Evolutionary conservation across 2,888 invertebrate species (phyloP).

Genomic region (Uropetala carovei): DNA sequence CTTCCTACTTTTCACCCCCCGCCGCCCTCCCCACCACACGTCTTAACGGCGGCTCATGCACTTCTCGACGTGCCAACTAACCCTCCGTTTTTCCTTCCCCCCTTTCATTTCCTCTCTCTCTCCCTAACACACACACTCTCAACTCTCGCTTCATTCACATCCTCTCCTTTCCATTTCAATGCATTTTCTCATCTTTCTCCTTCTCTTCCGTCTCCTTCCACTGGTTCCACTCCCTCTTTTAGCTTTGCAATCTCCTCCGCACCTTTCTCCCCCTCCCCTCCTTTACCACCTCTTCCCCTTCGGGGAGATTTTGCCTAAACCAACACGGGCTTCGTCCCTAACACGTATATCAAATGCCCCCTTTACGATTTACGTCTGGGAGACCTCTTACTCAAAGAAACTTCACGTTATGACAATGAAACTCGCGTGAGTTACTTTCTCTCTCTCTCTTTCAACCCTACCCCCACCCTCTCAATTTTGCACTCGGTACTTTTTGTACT

Average conservation of each 20-base stretch:
- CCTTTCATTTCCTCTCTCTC: not conserved
- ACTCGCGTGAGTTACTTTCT: not conserved
- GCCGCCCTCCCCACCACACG: not conserved
- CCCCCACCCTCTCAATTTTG: not conserved
- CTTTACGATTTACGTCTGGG: not conserved
- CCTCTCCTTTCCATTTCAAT: not conserved
- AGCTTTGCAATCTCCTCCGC: not conserved
- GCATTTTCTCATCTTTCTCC: constrained; percentile 25
- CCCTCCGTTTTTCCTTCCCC: not conserved
- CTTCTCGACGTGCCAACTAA: not conserved
- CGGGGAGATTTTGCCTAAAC: not conserved
- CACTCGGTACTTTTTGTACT: not conserved
- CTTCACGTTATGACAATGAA: not conserved
- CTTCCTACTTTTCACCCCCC: not conserved
- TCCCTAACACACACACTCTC: not conserved
- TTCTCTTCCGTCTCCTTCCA: not conserved
- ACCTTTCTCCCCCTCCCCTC: not conserved
- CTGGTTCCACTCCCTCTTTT: not conserved
- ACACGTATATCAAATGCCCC: not conserved
- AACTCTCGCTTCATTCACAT: not conserved
- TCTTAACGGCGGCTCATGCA: not conserved
- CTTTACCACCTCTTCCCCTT: not conserved
- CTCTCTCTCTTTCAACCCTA: not conserved
- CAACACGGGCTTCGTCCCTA: not conserved
- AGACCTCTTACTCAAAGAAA: not conserved